These are phyloP conservation scores for Pao palembangensis DNA, from an alignment of 2,113 vertebrate genomes.

Conservation along the genomic window DNA sequence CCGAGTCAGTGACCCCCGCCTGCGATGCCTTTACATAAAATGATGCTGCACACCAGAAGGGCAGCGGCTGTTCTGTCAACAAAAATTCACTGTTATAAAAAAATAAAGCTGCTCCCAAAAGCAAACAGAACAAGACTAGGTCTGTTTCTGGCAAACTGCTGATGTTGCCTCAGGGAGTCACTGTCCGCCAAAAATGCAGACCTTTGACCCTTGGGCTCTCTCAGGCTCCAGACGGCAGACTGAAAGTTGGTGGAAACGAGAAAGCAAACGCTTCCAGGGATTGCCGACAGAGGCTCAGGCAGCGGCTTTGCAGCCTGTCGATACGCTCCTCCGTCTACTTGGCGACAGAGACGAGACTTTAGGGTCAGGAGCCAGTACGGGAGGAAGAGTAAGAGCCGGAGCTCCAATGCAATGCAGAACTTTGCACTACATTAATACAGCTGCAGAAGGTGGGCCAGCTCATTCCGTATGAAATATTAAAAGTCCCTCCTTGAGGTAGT, in stretches of 20 bases:
- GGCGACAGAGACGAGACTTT: too few relatives aligned
- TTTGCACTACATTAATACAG: too few relatives aligned
- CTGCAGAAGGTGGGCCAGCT: not conserved
- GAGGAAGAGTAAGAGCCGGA: too few relatives aligned
- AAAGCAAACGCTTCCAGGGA: conserved; percentile 19
- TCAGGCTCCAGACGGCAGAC: conserved; percentile 10
- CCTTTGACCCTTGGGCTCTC: conserved; percentile 56
- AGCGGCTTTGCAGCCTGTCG: too few relatives aligned
- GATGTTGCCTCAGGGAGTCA: conserved; percentile 55
- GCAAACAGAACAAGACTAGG: conserved; percentile 42
- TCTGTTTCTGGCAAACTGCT: conserved; percentile 47
- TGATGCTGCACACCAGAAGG: conserved; percentile 36
- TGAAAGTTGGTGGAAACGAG: conserved; percentile 24
- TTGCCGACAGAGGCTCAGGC: conserved; percentile 20
- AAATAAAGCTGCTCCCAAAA: conserved; percentile 18
- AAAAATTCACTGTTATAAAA: conserved; percentile 31
- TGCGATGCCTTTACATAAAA: conserved; percentile 37
- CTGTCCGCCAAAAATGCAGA: conserved; percentile 54
- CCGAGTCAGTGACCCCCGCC: conserved; percentile 18
- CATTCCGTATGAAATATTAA: not conserved
- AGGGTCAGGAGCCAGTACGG: too few relatives aligned
- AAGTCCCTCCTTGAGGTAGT: not conserved
- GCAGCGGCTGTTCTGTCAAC: conserved; percentile 50
- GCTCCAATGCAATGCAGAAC: too few relatives aligned
- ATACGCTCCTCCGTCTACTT: too few relatives aligned